phyloP scores from a whole-genome alignment of 2,888 invertebrate species.

The Chrysomela aeneicollis region DNA sequence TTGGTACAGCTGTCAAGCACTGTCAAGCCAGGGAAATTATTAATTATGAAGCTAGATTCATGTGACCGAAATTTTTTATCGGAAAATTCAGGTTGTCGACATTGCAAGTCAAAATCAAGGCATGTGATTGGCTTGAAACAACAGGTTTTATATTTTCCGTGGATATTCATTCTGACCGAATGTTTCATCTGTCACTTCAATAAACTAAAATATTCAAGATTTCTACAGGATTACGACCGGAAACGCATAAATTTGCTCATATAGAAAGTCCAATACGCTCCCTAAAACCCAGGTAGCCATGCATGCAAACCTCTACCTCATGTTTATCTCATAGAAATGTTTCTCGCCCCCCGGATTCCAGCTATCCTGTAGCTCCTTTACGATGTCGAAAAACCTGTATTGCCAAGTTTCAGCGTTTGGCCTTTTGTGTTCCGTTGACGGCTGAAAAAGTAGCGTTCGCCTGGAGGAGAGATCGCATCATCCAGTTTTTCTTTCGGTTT shows the following conservation, averaged over 20 bases:
- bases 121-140: too few species aligned
- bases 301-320: background rate
- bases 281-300: background rate
- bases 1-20: too few species aligned
- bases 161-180: background rate
- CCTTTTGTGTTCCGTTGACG: background rate
- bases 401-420: background rate
- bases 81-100: too few species aligned
- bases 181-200: background rate
- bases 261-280: too few species aligned
- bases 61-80: too few species aligned
- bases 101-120: too few species aligned
- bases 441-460: background rate
- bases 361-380: background rate
- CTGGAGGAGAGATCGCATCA: background rate
- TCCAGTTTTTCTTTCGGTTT: background rate
- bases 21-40: too few species aligned
- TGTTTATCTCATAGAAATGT: background rate
- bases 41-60: too few species aligned
- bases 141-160: too few species aligned
- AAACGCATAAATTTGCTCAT: background rate
- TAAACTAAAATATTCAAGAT: background rate
- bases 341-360: background rate
- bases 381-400: background rate
- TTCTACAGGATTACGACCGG: background rate